phyloP scores from a whole-genome alignment of 2,888 invertebrate species.

The Apamea anceps region DNA sequence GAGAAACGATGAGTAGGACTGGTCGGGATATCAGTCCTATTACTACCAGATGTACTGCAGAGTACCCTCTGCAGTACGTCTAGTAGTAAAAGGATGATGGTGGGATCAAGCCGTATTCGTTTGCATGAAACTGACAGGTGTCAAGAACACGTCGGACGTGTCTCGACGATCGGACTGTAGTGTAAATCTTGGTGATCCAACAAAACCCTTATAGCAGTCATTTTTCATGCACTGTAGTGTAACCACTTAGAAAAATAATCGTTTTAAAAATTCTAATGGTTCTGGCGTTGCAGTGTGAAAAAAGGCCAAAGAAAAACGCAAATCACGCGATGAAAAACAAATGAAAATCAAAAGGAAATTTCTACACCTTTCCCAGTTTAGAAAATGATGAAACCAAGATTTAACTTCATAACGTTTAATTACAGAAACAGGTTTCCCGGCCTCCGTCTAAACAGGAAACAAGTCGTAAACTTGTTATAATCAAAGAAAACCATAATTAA shows the following conservation, averaged over 20 bases:
- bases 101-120: too few relatives aligned
- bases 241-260: background rate
- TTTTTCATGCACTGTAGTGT: background rate
- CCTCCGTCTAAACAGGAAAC: slow-evolving; percentile 46
- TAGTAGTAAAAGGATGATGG: too few relatives aligned
- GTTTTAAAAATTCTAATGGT: background rate
- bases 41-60: too few relatives aligned
- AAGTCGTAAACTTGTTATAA: slow-evolving; percentile 52
- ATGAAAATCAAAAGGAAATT: background rate
- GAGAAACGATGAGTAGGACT: too few relatives aligned
- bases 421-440: slow-evolving; percentile 19
- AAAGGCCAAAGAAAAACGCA: background rate
- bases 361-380: background rate
- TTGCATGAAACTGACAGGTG: too few relatives aligned
- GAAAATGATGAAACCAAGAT: slow-evolving; percentile 19
- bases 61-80: too few relatives aligned
- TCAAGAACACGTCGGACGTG: too few relatives aligned
- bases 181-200: background rate
- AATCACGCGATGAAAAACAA: background rate
- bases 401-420: slow-evolving; percentile 37
- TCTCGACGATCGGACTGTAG: too few relatives aligned
- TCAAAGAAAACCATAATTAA: slow-evolving; percentile 63
- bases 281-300: background rate
- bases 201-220: background rate
- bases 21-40: too few relatives aligned